Evolutionary conservation across 2,888 invertebrate genomes (phyloP), one percentile per base, ranked within the genome.

Genomic region (Idaea biselata): DNA sequence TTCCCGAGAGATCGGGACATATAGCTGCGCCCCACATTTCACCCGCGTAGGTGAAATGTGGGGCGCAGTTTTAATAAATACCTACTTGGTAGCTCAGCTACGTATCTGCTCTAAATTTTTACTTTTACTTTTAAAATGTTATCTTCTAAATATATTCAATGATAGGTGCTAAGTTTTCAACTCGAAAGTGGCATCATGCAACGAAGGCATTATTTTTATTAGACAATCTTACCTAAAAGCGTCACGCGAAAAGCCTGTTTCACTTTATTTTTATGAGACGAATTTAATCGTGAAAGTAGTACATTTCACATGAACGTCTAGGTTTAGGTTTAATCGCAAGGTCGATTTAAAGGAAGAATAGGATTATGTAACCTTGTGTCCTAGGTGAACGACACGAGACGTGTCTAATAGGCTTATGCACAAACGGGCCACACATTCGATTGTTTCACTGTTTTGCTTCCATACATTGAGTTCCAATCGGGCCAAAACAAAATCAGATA

Each of bases 181-280:
- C 14, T 44, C 3, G 2, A 44, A 44, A 44, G 14, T 44, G 11
- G 8, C 44, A 3, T 3, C 44, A 44, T 44, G 11, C 44, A 44
- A 44, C 44, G 44, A 44, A 44, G 16, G 8, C 55, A 55, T 55
- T 55, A 16, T 16, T 55, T 32, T 55, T 55, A 55, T 55, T 16
- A 16, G 17, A 16, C 55, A 55, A 17, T 17, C 16, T 55, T 16
- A 17, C 55, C 55, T 0, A 17, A 55, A 55, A 55, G n/a, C 18
- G 33, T 32, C 62, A 55, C 59, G 62, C 62, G 18, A 62, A 62
- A 59, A 17, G 33, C 58, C 62, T 58, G 58, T 62, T 61, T 31
- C 8, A 11, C 33, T 55, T 55, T 16, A 60, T 55, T 60, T 55
- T 53, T 58, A 16, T 18, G 31, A 54, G 58, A 18, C 58, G 18